These are phyloP conservation scores for Poecilia gillii DNA, from an alignment of 2,797 vertebrate genomes.

Conservation along the genomic window DNA sequence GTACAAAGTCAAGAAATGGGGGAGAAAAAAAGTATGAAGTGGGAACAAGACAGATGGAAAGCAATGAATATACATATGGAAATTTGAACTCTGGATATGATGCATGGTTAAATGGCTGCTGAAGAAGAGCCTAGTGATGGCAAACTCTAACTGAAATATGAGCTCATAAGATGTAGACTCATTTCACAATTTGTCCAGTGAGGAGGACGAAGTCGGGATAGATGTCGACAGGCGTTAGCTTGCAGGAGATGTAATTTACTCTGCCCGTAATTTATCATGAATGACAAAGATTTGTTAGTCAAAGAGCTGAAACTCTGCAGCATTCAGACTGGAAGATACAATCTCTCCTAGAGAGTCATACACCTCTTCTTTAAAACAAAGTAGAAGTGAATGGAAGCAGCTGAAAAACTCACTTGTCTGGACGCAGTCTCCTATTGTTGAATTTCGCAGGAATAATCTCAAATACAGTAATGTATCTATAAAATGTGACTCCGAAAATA, in stretches of 20 bases:
- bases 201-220: not conserved
- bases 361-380: not conserved
- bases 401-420: not conserved
- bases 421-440: not conserved
- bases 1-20: not conserved
- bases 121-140: not conserved
- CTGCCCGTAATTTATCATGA: not conserved
- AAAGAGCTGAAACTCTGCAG: not conserved
- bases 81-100: not conserved
- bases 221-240: not conserved
- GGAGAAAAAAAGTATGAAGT: not conserved
- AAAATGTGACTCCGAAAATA: not conserved
- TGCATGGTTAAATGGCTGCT: not conserved
- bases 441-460: not conserved
- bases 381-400: not conserved
- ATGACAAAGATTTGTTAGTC: not conserved
- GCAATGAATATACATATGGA: not conserved
- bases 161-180: not conserved
- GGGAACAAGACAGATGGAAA: not conserved
- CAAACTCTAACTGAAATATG: not conserved
- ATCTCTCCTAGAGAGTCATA: not conserved
- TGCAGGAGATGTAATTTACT: not conserved
- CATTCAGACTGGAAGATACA: not conserved
- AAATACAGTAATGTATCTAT: not conserved
- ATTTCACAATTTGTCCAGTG: not conserved